Evolutionary conservation across 2,888 invertebrate species (phyloP), one percentile per base, ranked within the genome.

Genomic region (Cephus spinipes): DNA sequence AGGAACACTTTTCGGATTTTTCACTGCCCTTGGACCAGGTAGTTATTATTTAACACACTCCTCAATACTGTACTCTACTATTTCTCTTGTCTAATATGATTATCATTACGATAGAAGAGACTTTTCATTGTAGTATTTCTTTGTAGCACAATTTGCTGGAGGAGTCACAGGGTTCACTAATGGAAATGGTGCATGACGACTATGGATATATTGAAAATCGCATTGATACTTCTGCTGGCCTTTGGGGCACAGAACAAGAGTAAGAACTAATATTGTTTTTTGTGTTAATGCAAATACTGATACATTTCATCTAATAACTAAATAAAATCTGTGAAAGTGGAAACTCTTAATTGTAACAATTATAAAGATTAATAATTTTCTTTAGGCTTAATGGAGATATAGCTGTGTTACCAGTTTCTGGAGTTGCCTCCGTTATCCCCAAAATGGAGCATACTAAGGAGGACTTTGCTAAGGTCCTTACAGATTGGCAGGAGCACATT

Each of bases 401-500:
- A 83, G 92, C 91, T 11, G 88, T 92, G 77, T 88, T 92, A 73
- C 92, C 92, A 69, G 87, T 89, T 73, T 87, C 92, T 12, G 91
- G 90, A 73, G 87, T 87, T 75, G 81, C 87, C 31, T 85, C 85
- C 6, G 82, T 85, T 55, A 82, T 87, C 77, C 87, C 88, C 77
- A 89, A 90, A 82, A 87, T 89, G 73, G 89, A 89, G 76, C 89
- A 90, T 77, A 89, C 89, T 36, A 91, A 92, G 80, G 92, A 93
- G 77, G 93, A 93, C 84, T 92, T 92, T 85, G 92, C 92, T 73
- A 92, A 92, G 87, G 92, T 93, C 81, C 91, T 93, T 80, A 91
- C 89, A 74, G 93, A 93, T 79, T 93, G 93, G 93, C 92, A 93
- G 75, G 91, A 92, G 79, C 92, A 93, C 75, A 88, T 93, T 78